Evolutionary conservation across 1,140 invertebrate genomes (phyloP), one percentile per base, ranked within the genome.

Genomic region (Lepeophtheirus salmonis): DNA sequence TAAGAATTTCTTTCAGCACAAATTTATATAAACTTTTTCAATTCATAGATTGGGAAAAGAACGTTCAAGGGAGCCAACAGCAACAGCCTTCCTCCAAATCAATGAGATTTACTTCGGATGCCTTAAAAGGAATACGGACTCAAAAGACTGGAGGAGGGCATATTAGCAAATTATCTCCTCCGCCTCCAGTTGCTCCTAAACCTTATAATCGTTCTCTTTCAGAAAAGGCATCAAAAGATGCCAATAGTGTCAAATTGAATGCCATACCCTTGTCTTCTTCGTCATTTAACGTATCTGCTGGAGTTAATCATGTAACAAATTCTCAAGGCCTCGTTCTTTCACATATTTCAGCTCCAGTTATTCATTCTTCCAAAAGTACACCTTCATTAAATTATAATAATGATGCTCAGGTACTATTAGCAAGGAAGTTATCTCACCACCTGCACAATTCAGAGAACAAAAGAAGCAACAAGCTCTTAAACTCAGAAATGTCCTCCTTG

Each of bases 311-410:
- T n/a, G 30, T 41, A 41, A 10, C 30, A 41, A 41, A 41, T n/a
- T 10, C 30, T n/a, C 30, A 41, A 10, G 6, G 6, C 30, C 6
- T 6, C 30, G 30, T 41, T 41, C 30, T 41, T 41, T 41, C 30
- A 41, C n/a, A 6, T 41, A 10, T n/a, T 10, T 41, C 30, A 41
- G n/a, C 30, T 41, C 30, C 6, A 10, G n/a, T n/a, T n/a, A 50
- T 50, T 54, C 52, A 54, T 24, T 14, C 18, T 20, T 54, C 52
- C 2, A 54, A 54, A 13, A 54, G 52, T 24, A 21, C 52, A 2
- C 52, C 52, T 2, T 54, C 52, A 14, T 23, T 54, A n/a, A 54
- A 54, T 20, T 20, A 20, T 16, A 24, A 2, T 24, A 16, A 20
- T 20, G n/a, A n/a, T n/a, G n/a, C 52, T 20, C 52, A 54, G 21